Evolutionary conservation across 2,797 vertebrate genomes (phyloP).

Genomic region (Melanotaenia maccullochi): DNA sequence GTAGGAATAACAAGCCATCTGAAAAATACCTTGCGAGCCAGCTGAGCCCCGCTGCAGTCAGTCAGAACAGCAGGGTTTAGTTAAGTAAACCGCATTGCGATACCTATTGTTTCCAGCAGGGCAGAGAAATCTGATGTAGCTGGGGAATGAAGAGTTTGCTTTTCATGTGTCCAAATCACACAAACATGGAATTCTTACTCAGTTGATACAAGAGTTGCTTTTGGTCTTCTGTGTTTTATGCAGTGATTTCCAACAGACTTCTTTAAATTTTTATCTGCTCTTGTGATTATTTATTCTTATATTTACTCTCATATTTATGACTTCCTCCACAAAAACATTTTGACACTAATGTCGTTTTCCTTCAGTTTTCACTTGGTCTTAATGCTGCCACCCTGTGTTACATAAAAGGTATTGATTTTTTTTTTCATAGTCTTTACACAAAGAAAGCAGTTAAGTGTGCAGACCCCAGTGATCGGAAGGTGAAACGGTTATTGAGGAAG

Average conservation of each 20-base stretch:
- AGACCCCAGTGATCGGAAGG: constrained; percentile 84
- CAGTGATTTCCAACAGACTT: not conserved
- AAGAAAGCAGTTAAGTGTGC: constrained; percentile 87
- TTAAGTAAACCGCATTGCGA: constrained; percentile 70
- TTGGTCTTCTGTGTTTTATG: constrained; percentile 16
- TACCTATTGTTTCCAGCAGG: constrained; percentile 66
- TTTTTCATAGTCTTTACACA: constrained; percentile 82
- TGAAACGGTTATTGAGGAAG: constrained; percentile 85
- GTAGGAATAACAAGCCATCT: constrained; percentile 74
- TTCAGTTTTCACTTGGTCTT: not conserved
- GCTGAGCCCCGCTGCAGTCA: constrained; percentile 64
- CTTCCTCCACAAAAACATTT: not conserved
- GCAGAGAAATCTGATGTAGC: constrained; percentile 58
- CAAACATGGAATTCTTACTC: constrained; percentile 50
- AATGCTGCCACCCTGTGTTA: constrained; percentile 20
- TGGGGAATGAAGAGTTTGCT: constrained; percentile 43
- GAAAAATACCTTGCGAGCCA: constrained; percentile 69
- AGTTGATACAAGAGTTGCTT: constrained; percentile 32
- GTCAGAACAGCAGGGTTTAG: constrained; percentile 74
- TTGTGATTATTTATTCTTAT: constrained; percentile 13
- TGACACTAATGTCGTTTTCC: not conserved
- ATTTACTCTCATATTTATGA: not conserved
- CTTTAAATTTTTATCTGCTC: constrained; percentile 20
- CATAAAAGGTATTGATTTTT: constrained; percentile 18
- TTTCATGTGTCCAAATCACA: constrained; percentile 53